A percentile compares a stretch with the other conserved stretches of the same genome.
These are phyloP conservation scores for Sicus ferrugineus DNA, from an alignment of 2,888 invertebrate genomes.

Conservation along the genomic window DNA sequence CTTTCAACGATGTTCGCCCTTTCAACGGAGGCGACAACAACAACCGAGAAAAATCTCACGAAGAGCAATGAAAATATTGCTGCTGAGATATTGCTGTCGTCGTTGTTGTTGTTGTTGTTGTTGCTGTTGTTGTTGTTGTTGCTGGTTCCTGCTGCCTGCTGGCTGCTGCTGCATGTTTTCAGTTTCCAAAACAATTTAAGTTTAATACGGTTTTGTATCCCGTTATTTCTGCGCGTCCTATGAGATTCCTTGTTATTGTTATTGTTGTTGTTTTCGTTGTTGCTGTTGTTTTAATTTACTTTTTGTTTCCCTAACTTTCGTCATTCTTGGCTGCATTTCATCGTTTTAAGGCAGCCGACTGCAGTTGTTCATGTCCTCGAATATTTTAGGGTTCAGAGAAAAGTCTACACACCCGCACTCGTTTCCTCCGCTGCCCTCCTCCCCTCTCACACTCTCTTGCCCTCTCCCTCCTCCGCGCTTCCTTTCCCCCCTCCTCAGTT, in stretches of 20 bases:
- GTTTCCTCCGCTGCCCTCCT: not conserved
- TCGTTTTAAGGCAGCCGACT: not conserved
- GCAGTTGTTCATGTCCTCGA: not conserved
- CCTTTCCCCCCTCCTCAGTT: not conserved
- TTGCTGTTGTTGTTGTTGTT: not conserved
- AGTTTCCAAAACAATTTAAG: constrained; percentile 25
- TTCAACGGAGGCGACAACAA: not conserved
- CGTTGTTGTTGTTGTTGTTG: constrained; percentile 19
- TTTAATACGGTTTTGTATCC: constrained; percentile 27
- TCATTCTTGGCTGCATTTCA: constrained; percentile 7
- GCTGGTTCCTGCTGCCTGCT: no score
- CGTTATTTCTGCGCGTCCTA: not conserved
- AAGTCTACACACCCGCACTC: not conserved
- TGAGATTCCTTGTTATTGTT: not conserved
- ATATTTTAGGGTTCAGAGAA: constrained; percentile 16
- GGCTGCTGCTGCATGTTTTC: not conserved
- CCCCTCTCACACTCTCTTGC: not conserved
- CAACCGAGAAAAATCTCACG: not conserved
- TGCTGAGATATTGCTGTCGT: not conserved
- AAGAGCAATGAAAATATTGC: no score
- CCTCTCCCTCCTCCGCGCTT: not conserved
- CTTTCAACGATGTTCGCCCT: not conserved
- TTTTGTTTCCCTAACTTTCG: not conserved
- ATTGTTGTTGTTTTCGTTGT: not conserved
- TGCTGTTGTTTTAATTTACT: not conserved